These are phyloP conservation scores for Anguilla megastoma DNA, from an alignment of 2,797 vertebrate species.

Conservation along the genomic window DNA sequence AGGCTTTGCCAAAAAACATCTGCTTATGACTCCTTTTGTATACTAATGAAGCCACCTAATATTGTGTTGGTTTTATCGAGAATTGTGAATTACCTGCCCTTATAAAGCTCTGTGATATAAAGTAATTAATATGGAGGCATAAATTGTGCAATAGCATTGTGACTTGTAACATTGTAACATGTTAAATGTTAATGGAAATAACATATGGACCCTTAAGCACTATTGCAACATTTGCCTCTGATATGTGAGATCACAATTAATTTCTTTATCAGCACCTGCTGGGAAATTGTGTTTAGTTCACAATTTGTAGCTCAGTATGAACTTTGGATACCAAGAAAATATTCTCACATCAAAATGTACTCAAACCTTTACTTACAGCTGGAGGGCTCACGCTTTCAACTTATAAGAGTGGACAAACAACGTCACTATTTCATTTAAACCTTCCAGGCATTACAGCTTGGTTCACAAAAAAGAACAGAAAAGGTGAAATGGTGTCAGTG, in stretches of 20 bases:
- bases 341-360: neutral
- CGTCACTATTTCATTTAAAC: neutral
- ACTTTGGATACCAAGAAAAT: neutral
- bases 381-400: neutral
- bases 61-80: neutral
- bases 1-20: neutral
- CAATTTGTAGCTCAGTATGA: neutral
- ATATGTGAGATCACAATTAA: neutral
- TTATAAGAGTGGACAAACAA: neutral
- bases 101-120: neutral
- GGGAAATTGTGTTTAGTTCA: neutral
- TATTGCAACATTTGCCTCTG: neutral
- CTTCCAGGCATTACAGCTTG: neutral
- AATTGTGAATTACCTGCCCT: neutral
- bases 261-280: neutral
- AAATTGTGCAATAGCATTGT: neutral
- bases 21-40: too few relatives aligned
- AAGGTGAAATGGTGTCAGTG: neutral
- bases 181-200: neutral
- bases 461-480: neutral
- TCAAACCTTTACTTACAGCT: neutral
- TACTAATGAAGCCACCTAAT: neutral
- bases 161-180: neutral
- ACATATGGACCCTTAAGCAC: neutral
- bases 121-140: neutral